Evolutionary conservation across 2,888 invertebrate genomes (phyloP).

Genomic region (Hetaerina titia): DNA sequence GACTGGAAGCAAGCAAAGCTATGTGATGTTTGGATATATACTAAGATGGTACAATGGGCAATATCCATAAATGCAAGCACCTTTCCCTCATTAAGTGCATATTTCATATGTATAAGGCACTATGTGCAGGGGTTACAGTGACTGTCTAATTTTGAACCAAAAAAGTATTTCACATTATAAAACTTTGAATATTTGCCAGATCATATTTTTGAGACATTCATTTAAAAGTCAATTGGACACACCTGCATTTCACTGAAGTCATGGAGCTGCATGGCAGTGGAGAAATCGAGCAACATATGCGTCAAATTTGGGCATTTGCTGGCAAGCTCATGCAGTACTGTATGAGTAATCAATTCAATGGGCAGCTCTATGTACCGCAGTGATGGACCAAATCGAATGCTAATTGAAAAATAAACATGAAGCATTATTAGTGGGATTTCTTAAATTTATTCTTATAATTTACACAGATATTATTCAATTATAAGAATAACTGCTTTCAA

Average conservation of each 20-base stretch:
- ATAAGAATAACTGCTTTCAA: no score
- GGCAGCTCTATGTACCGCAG: conserved; percentile 95
- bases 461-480: no score
- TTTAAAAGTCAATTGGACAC: conserved; percentile 20
- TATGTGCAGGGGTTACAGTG: neutral
- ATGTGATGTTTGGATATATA: no score
- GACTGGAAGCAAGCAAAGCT: no score
- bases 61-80: no score
- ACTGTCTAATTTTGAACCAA: no score
- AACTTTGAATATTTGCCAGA: neutral
- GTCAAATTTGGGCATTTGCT: conserved; percentile 97
- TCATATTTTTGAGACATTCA: no score
- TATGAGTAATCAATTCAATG: conserved; percentile 97
- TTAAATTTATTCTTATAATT: no score
- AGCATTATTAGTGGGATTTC: neutral
- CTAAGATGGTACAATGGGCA: no score
- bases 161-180: neutral
- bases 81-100: no score
- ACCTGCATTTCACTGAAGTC: conserved; percentile 97
- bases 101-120: neutral
- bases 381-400: conserved; percentile 92
- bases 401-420: conserved; percentile 72
- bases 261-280: conserved; percentile 99
- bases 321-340: conserved; percentile 96
- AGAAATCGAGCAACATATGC: conserved; percentile 97